These are phyloP conservation scores for Leptopilina clavipes DNA, from an alignment of 1,140 invertebrate species.

Conservation along the genomic window DNA sequence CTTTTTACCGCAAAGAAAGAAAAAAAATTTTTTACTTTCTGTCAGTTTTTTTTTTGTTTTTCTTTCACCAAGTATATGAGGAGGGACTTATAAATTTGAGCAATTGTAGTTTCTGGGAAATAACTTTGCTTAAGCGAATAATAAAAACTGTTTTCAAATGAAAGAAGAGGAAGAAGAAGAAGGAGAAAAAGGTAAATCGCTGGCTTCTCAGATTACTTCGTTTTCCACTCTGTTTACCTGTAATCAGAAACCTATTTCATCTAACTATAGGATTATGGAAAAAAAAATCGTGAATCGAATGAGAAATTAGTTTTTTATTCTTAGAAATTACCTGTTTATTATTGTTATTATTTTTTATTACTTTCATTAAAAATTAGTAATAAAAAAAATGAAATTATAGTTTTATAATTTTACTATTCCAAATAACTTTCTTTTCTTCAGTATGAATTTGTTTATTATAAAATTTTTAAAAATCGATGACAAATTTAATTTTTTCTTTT, in stretches of 20 bases:
- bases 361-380: not conserved
- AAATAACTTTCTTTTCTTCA: too few species aligned
- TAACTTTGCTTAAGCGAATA: constrained; percentile 16
- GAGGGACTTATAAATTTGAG: constrained; percentile 4
- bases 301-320: not conserved
- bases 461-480: too few species aligned
- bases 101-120: constrained; percentile 6
- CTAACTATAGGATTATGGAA: not conserved
- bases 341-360: not conserved
- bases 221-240: constrained; percentile 25
- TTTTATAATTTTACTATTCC: too few species aligned
- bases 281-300: not conserved
- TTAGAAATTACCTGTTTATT: too few species aligned
- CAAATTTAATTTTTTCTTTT: too few species aligned
- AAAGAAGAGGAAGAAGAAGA: too few species aligned
- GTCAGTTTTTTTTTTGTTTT: not conserved
- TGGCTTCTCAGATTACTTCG: constrained; percentile 32
- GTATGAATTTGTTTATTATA: too few species aligned
- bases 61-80: not conserved
- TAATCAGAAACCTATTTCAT: constrained; percentile 31
- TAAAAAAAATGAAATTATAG: too few species aligned
- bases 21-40: constrained; percentile 3
- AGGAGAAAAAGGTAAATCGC: constrained; percentile 8
- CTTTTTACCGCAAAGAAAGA: constrained; percentile 24
- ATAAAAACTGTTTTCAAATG: not conserved